Conservation (phyloP, 1,140 invertebrate genomes). For the Drosophila aff. region DNA sequence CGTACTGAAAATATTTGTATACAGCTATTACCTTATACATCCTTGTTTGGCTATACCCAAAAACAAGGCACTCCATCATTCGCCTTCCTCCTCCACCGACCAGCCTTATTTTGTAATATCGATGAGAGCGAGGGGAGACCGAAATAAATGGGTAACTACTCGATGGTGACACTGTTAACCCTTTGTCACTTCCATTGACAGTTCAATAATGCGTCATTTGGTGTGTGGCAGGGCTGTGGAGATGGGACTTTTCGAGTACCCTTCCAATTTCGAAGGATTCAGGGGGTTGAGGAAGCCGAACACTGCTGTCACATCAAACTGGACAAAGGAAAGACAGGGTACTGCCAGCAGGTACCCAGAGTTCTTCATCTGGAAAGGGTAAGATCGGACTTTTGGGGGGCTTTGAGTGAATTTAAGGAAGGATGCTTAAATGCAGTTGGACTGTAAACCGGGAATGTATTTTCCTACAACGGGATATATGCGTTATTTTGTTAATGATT, state of each 20-base stretch:
- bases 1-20: neutral
- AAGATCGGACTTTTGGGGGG: slow-evolving; percentile 5
- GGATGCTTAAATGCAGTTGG: slow-evolving; percentile 3
- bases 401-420: neutral
- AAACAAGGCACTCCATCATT: slow-evolving; percentile 12
- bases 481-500: no score
- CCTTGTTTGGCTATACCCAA: neutral
- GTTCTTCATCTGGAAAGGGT: slow-evolving; percentile 8
- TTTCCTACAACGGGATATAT: no score
- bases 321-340: slow-evolving; percentile 30
- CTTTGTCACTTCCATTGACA: slow-evolving; percentile 82
- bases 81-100: neutral
- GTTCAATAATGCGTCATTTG: slow-evolving; percentile 83
- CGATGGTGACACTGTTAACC: slow-evolving; percentile 75
- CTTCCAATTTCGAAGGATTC: neutral
- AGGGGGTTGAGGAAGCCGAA: neutral
- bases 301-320: slow-evolving; percentile 49
- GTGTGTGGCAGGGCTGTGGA: slow-evolving; percentile 34
- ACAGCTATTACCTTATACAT: neutral
- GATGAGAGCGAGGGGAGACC: slow-evolving; percentile 3
- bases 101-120: slow-evolving; percentile 5
- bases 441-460: neutral
- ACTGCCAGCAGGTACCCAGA: slow-evolving; percentile 38
- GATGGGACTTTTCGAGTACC: slow-evolving; percentile 18
- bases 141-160: slow-evolving; percentile 59